Conservation (phyloP, 1,140 invertebrate species). For the Eurytemora carolleeae region DNA sequence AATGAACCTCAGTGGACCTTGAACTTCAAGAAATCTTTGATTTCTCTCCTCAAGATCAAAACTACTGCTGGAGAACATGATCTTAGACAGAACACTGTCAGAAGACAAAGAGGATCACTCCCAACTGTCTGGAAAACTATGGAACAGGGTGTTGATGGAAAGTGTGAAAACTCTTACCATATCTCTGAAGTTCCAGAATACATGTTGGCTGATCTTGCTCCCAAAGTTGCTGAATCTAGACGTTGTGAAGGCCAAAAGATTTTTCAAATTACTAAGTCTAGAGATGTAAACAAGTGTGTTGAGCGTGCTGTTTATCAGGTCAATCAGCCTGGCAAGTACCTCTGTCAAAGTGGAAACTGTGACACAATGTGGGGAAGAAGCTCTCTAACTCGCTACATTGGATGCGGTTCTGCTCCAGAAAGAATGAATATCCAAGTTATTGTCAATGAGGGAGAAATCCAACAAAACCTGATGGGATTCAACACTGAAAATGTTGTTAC, state of each 20-base stretch:
- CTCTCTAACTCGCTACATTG: slow-evolving; percentile 5
- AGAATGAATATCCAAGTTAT: slow-evolving; percentile 3
- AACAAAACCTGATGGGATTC: not conserved
- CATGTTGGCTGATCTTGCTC: slow-evolving; percentile 2
- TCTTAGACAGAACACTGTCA: slow-evolving; percentile 3
- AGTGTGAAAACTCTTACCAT: slow-evolving; percentile 13
- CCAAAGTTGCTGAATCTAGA: not conserved
- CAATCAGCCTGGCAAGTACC: not conserved
- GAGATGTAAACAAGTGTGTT: slow-evolving; percentile 3
- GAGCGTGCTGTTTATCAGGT: not conserved
- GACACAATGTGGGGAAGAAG: not conserved
- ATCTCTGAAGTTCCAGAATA: slow-evolving; percentile 9
- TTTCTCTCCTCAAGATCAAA: slow-evolving; percentile 8
- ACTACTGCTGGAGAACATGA: not conserved
- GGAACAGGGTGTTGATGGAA: slow-evolving; percentile 6
- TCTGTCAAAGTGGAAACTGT: not conserved
- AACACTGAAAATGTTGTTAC: slow-evolving; percentile 5
- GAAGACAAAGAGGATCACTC: not conserved
- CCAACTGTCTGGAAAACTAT: slow-evolving; percentile 2
- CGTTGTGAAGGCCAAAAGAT: not conserved
- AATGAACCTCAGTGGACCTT: slow-evolving; percentile 9
- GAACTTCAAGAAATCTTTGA: slow-evolving; percentile 13
- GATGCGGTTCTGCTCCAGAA: slow-evolving; percentile 9
- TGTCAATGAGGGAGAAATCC: slow-evolving; percentile 10
- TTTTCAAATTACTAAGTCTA: slow-evolving; percentile 8